Base-by-base conservation (phyloP, 2,888 invertebrate genomes). In the Timandra comae region DNA sequence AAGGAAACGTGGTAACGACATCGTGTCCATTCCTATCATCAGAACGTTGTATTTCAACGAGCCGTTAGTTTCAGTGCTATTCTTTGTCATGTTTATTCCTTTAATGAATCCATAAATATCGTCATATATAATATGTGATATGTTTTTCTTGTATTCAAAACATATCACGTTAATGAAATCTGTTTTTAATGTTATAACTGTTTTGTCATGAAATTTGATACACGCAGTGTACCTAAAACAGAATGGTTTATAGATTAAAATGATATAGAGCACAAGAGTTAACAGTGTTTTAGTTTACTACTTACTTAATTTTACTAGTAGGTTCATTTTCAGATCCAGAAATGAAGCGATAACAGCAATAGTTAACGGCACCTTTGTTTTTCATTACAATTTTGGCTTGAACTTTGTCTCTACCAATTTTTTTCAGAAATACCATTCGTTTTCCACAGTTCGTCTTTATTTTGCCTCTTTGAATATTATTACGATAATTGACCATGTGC, bases 21-120 rank as follows among this genome's bases (percentile, higher is more conserved):
- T 91, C 26, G 94, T 93, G 62, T 96, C 96, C 52, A 97, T 91
- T 22, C 96, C 96, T 9, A 97, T 65, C 62, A 96, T 81, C 16
- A 96, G 71, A 0, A 97, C 90, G 38, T 87, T 88, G 47, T 84
- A 85, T 50, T 61, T 71, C 4, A 46, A 35, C 41, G 46, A 60
- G 34, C 59, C 59, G 22, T 52, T 46, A 16, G 37, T 39, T 43
- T 30, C 40, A 12, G 3, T 16, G 16, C 41, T 41, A 25, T 38
- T 25, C 32, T 43, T 61, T 42, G 44, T 59, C 31, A 21, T 75
- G 47, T 54, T 86, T 64, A 45, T 87, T 70, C 45, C 87, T 68
- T 33, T 90, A 65, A 43, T 79, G 70, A 46, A 79, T 47, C 39
- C 84, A 66, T 57, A 89, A 63, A 52, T 86, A 72, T 60, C 82